Base-by-base conservation (phyloP, 2,113 vertebrate species). In the Capreolus pygargus region DNA sequence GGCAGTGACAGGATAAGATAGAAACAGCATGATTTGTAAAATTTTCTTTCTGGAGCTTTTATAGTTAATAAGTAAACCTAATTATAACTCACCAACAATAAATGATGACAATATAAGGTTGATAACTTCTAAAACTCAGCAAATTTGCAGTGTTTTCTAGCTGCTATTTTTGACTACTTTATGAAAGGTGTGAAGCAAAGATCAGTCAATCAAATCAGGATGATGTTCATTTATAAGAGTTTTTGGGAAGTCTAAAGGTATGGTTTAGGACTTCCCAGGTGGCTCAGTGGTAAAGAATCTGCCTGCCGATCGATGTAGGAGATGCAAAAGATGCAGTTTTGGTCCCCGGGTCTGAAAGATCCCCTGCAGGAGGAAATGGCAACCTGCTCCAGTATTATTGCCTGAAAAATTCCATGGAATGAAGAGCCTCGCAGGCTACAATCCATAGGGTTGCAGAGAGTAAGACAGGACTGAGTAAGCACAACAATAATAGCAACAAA, bases 141-240 rank as follows among this genome's bases (percentile, higher is more conserved):
- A 96, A 36, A 33, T 79, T 97, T 96, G 84, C 39, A 36, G 7
- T 91, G 21, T 92, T 95, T 98, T 67, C 57, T 4, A 79, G 33
- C n/a, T 64, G 79, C 60, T 92, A 74, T 95, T 85, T 79, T 7
- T 4, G 57, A 19, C 89, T 97, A 79, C 95, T 93, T 97, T 36
- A 17, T 96, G 95, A 98, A 96, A 33, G 21, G 33, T 95, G 25
- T 86, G 91, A 97, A 98, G 33, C 52, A 96, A 98, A 95, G 28
- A 78, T 97, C 78, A 97, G 55, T 52, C 88, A 92, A 84, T 74
- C 89, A 98, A 50, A n/a, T 87, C 60, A 58, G 92, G 64, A 39
- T 90, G 89, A 55, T 3, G 45, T 88, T 92, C 15, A 98, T 55
- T 90, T 70, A 36, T 21, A 92, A 70, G 50, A 21, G 6, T 97